Evolutionary conservation across 2,888 invertebrate genomes (phyloP), one percentile per base, ranked within the genome.

Genomic region (Spisula subtruncata): DNA sequence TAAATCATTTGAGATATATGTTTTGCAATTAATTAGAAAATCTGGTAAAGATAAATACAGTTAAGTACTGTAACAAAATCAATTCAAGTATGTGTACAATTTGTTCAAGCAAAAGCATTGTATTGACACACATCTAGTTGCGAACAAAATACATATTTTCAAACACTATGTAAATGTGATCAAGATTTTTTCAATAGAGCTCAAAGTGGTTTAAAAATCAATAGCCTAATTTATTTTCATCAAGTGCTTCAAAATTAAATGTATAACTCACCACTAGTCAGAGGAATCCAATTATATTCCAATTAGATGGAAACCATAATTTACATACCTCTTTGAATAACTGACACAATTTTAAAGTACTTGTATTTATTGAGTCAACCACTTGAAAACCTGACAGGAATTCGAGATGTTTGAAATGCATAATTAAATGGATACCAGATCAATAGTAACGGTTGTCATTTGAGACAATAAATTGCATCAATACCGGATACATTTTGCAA

Each of bases 221-320:
- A 56, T 56, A 56, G 56, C 6, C 16, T 56, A 56, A 56, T 56
- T 18, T n/a, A 56, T 56, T 56, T 56, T 20, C 56, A 56, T 56
- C n/a, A n/a, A 66, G 60, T 25, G n/a, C 4, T 66, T 8, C 0
- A n/a, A 4, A n/a, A 66, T 25, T 25, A 25, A 66, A 25, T 66
- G 10, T 4, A 66, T 66, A 25, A 41, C 41, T 12, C 25, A 25
- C 25, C 5, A 66, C 1, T 4, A 1, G 10, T 25, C 10, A 8
- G 6, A 66, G 25, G 25, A 66, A 66, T 66, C 25, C 60, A 25
- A 66, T 66, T 66, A 66, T 66, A n/a, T 66, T 66, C 60, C 60
- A n/a, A 66, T 66, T 66, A 66, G 60, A 25, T n/a, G 10, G 60
- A 66, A n/a, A 66, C 60, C 25, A 66, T n/a, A 8, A 66, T 10